phyloP scores from a whole-genome alignment of 2,888 invertebrate genomes.

The Candidula unifasciata region DNA sequence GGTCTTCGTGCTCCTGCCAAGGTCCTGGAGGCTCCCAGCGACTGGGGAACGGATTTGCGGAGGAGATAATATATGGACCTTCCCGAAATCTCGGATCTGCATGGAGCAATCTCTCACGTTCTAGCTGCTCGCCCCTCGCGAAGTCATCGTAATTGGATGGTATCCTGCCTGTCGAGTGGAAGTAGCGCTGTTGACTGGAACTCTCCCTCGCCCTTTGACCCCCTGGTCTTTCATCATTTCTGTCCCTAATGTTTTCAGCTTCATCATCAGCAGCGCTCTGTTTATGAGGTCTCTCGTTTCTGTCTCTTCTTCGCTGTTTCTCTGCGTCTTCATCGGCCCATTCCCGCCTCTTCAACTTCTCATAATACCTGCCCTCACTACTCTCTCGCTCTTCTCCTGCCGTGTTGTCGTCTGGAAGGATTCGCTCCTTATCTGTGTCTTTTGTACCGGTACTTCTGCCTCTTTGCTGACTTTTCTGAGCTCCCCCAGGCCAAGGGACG shows the following conservation, averaged over 20 bases:
- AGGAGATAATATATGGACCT: conserved; percentile 27
- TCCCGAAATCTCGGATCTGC: neutral
- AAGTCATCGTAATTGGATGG: neutral
- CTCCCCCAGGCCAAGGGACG: conserved; percentile 20
- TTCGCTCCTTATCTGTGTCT: neutral
- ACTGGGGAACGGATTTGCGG: neutral
- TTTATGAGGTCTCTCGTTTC: neutral
- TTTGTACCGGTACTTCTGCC: neutral
- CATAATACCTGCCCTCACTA: conserved; percentile 1
- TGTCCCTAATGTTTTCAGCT: neutral
- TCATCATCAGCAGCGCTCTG: neutral
- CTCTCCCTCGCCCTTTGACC: neutral
- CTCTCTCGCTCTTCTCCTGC: neutral
- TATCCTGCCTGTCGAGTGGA: neutral
- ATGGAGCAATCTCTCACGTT: neutral
- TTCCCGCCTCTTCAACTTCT: neutral
- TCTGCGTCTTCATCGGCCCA: neutral
- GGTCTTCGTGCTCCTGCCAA: conserved; percentile 12
- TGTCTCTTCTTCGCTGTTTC: neutral
- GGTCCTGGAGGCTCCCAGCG: conserved; percentile 8
- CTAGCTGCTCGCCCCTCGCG: neutral
- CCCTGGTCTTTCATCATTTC: neutral
- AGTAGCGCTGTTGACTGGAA: no score
- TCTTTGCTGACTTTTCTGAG: neutral
- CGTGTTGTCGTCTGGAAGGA: neutral